phyloP scores from a whole-genome alignment of 2,113 vertebrate species.

The Apteryx mantelli region DNA sequence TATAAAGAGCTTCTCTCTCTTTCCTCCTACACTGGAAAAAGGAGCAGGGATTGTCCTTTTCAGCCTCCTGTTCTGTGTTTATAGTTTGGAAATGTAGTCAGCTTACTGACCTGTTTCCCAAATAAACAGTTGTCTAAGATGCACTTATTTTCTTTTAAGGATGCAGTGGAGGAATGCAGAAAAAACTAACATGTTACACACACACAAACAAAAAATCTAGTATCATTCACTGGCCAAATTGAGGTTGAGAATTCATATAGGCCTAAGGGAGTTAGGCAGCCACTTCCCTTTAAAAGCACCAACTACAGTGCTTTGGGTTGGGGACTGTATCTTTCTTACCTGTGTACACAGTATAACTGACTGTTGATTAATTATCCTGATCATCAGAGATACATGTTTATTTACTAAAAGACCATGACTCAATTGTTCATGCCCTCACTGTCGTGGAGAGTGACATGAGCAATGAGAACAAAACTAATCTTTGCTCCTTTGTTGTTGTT shows the following conservation, averaged over 20 bases:
- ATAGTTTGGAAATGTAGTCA: not conserved
- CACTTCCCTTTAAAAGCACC: not conserved
- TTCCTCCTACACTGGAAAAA: not conserved
- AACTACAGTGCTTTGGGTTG: accelerated
- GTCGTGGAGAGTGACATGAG: not conserved
- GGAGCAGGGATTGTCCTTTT: not conserved
- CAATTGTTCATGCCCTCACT: not conserved
- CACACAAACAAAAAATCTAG: not conserved
- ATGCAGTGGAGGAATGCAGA: not conserved
- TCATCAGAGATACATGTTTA: not conserved
- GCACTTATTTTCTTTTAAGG: not conserved
- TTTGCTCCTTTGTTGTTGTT: not conserved
- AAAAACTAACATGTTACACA: not conserved
- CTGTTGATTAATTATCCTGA: not conserved
- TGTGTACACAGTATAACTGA: not conserved
- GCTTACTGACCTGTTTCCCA: not conserved
- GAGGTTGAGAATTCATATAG: not conserved
- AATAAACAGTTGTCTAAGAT: not conserved
- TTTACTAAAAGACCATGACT: not conserved
- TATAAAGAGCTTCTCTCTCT: not conserved
- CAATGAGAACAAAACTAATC: not conserved
- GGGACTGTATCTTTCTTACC: not conserved
- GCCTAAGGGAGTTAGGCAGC: not conserved
- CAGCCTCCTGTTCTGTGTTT: not conserved
- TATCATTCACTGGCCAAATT: not conserved